Evolutionary conservation across 2,797 vertebrate genomes (phyloP), one percentile per base, ranked within the genome.

Genomic region (Sciurus vulgaris): DNA sequence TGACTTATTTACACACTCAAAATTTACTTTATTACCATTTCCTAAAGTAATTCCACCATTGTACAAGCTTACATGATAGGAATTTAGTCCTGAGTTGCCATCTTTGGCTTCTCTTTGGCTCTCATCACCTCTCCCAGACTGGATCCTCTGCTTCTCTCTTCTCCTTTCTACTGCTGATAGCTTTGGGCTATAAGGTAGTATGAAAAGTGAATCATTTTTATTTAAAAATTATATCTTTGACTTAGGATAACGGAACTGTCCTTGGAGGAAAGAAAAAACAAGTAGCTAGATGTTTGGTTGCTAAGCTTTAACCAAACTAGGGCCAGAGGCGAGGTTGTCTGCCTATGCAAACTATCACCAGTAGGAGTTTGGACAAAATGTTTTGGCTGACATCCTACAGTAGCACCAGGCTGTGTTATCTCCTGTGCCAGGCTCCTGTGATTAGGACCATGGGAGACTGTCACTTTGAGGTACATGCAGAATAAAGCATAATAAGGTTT

Each of bases 331-430:
- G 79, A 85, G 33, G 24, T 67, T 78, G 41, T 89, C 28, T 97
- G 65, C 61, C 69, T 96, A 87, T 94, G 88, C 63, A 94, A 96
- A 85, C 77, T 77, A n/a, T 47, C 51, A 63, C 77, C 90, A 95
- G 51, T 41, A 65, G 74, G 61, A 49, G 0, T 67, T 35, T 67
- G 91, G 7, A 88, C 30, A 91, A 93, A 95, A 81, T 0, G 28
- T 28, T 87, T 89, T 93, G 86, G 77, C 54, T 86, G 0, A 5
- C 41, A 76, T 95, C 38, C 77, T 85, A 22, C 1, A 63, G 69
- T 61, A 38, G 9, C n/a, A 81, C 44, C 63, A 86, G 35, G 4
- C 44, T 84, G 59, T 87, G 30, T 44, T 49, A 86, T 88, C 44
- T 69, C 95, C 84, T 94, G 70, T 92, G 78, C 78, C 84, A 95